Percentiles rank a stretch among this genome's conserved stretches.
These are phyloP conservation scores for Noctua janthina DNA, from an alignment of 2,888 invertebrate species.

Conservation along the genomic window DNA sequence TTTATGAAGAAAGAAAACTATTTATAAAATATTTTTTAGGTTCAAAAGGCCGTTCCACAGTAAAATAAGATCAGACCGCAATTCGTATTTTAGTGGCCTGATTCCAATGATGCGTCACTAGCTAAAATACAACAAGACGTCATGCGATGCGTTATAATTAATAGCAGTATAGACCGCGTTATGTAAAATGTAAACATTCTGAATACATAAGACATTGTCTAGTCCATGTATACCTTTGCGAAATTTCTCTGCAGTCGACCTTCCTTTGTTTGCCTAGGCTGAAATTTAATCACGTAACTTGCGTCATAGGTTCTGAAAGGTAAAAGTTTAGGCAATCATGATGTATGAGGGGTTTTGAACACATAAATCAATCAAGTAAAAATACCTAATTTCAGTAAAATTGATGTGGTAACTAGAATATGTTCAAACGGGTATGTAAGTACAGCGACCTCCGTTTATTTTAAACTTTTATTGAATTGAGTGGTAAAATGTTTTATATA, in stretches of 20 bases:
- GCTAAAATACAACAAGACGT: slow-evolving; percentile 60
- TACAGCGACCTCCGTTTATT: slow-evolving; percentile 1
- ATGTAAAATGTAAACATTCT: slow-evolving; percentile 47
- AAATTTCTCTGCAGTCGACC: slow-evolving; percentile 33
- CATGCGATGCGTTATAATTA: slow-evolving; percentile 57
- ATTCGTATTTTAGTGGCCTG: slow-evolving; percentile 53
- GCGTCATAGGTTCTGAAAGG: slow-evolving; percentile 19
- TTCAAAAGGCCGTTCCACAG: slow-evolving; percentile 37
- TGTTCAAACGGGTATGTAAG: too few species aligned
- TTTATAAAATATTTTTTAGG: slow-evolving; percentile 28
- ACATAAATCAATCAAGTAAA: slow-evolving; percentile 17
- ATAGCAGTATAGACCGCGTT: slow-evolving; percentile 37
- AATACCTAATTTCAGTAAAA: neutral
- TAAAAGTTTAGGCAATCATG: slow-evolving; percentile 31
- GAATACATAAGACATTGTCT: slow-evolving; percentile 13
- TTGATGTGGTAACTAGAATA: neutral
- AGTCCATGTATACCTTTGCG: neutral
- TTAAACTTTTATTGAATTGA: neutral
- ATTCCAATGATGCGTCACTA: slow-evolving; percentile 62
- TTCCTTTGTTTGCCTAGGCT: slow-evolving; percentile 49
- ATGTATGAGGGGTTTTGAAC: slow-evolving; percentile 14
- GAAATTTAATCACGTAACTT: slow-evolving; percentile 49
- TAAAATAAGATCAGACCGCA: slow-evolving; percentile 46
- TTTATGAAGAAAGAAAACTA: slow-evolving; percentile 31
- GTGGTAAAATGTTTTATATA: neutral